phyloP scores from a whole-genome alignment of 2,888 invertebrate genomes.

The Pycnomerus fuliginosus region DNA sequence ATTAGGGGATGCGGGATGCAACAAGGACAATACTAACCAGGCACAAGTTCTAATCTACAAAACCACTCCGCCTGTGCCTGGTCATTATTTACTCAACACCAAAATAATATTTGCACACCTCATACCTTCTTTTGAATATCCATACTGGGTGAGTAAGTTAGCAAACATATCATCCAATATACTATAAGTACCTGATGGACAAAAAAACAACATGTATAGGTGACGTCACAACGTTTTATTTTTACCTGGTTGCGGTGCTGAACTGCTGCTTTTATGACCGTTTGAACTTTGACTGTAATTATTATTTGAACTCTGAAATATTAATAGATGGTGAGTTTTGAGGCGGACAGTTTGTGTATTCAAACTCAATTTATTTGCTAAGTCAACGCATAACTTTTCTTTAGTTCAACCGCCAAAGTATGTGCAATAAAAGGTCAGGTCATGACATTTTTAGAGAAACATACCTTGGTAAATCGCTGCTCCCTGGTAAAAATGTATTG shows the following conservation, averaged over 20 bases:
- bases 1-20: conserved; percentile 11
- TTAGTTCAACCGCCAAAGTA: too few relatives aligned
- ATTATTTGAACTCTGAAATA: conserved; percentile 38
- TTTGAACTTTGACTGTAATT: conserved; percentile 36
- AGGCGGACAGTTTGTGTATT: too few relatives aligned
- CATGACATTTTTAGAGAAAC: too few relatives aligned
- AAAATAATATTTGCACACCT: conserved; percentile 34
- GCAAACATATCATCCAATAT: conserved; percentile 45
- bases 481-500: too few relatives aligned
- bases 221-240: not conserved
- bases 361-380: too few relatives aligned
- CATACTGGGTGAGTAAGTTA: conserved; percentile 43
- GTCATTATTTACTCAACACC: conserved; percentile 10
- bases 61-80: conserved; percentile 18
- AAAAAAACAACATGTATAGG: conserved; percentile 4
- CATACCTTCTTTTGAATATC: conserved; percentile 44
- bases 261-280: conserved; percentile 35
- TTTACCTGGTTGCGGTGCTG: conserved; percentile 36
- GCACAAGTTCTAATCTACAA: conserved; percentile 6
- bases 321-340: not conserved
- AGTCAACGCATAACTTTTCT: too few relatives aligned
- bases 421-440: too few relatives aligned
- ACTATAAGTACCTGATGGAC: conserved; percentile 37
- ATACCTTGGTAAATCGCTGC: too few relatives aligned
- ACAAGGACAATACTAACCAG: conserved; percentile 6